These are phyloP conservation scores for Gerris lacustris DNA, from an alignment of 2,888 invertebrate genomes.

Conservation along the genomic window DNA sequence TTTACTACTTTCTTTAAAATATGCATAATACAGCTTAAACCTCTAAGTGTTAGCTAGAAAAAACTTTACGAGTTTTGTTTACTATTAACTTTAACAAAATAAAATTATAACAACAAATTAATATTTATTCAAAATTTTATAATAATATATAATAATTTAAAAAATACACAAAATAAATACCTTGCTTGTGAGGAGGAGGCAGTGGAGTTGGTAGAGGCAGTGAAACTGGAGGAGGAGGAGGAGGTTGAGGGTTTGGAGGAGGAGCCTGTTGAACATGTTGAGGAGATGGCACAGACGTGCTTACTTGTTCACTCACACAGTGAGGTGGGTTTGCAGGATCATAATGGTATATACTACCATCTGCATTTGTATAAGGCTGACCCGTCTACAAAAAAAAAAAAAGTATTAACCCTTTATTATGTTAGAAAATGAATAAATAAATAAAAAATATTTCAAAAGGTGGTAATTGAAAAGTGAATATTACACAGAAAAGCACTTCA, in stretches of 20 bases:
- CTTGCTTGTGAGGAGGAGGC: slow-evolving; percentile 22
- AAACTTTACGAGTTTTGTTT: too few species aligned
- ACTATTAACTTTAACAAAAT: too few species aligned
- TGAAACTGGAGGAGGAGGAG: slow-evolving; percentile 21
- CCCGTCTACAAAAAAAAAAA: slow-evolving; percentile 46
- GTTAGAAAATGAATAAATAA: too few species aligned
- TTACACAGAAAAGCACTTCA: too few species aligned
- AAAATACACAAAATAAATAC: slow-evolving; percentile 5
- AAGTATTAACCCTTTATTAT: neutral
- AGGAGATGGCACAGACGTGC: neutral
- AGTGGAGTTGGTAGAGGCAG: slow-evolving; percentile 20
- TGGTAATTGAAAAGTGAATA: too few species aligned
- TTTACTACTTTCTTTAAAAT: too few species aligned
- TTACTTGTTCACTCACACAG: neutral
- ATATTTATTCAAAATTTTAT: too few species aligned
- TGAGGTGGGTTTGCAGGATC: slow-evolving; percentile 56
- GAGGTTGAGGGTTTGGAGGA: slow-evolving; percentile 19
- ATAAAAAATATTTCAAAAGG: too few species aligned
- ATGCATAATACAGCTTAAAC: too few species aligned
- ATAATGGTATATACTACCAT: slow-evolving; percentile 64
- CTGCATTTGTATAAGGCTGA: slow-evolving; percentile 59
- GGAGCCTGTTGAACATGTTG: slow-evolving; percentile 15
- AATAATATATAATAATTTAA: too few species aligned
- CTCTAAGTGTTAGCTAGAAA: too few species aligned
- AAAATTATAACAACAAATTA: too few species aligned